These are phyloP conservation scores for Lamprologus ornatipinnis DNA, from an alignment of 2,113 vertebrate species.

Conservation along the genomic window DNA sequence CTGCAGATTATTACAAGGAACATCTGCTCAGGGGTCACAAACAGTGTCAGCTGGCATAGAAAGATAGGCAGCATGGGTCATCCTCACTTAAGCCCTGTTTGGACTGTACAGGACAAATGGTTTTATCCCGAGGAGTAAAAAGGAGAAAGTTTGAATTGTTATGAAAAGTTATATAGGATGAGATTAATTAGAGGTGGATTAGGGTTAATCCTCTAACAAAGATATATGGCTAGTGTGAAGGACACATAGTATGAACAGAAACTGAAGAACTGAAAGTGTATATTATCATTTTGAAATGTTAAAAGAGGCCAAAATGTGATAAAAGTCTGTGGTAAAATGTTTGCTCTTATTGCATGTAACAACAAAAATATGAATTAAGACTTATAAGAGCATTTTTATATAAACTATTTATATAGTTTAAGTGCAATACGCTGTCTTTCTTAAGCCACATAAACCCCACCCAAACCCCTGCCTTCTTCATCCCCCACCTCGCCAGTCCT, in stretches of 20 bases:
- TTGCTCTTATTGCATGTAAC: background rate
- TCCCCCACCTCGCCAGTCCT: conserved; percentile 13
- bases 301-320: background rate
- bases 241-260: background rate
- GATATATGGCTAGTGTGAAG: conserved; percentile 3
- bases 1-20: conserved; percentile 75
- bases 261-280: background rate
- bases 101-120: conserved; percentile 35
- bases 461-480: background rate
- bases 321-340: background rate
- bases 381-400: background rate
- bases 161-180: conserved; percentile 21
- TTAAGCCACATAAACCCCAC: conserved; percentile 5
- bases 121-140: conserved; percentile 1
- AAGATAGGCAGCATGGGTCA: conserved; percentile 58
- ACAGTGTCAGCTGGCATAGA: conserved; percentile 68
- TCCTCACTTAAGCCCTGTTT: conserved; percentile 60
- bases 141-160: conserved; percentile 14
- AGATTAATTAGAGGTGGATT: conserved; percentile 20
- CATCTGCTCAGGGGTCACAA: conserved; percentile 75
- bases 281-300: background rate
- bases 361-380: background rate
- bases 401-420: background rate
- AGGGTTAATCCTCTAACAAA: conserved; percentile 37
- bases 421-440: background rate